Base-by-base conservation (phyloP, 1,140 invertebrate species). In the Phortica variegata region DNA sequence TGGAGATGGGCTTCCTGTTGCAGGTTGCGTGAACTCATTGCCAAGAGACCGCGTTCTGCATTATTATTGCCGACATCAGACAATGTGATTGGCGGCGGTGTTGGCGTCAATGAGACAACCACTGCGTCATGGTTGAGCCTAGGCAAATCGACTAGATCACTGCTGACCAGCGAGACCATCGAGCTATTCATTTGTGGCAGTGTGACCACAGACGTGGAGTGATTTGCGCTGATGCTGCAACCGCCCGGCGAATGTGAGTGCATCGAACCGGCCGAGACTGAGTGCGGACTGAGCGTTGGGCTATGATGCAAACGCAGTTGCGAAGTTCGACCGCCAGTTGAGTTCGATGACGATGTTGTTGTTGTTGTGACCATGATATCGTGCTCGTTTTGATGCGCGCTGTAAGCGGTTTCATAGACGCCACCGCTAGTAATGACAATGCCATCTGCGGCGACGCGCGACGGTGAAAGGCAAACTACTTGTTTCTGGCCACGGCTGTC, bases 181-280 rank as follows among this genome's bases (percentile, higher is more conserved):
- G 46, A 47, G 8, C 83, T 81, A 65, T 84, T 85, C 20, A 85
- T 76, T 23, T 77, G 69, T 3, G 60, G 54, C 36, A 68, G 21
- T 2, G 48, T 61, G 15, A 81, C 75, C 59, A 47, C 42, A 12
- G 55, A 56, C 58, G 76, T 66, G 60, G 78, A 77, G 53, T 72
- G 76, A 33, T 75, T 78, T 23, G 77, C n/a, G n/a, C 75, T n/a
- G 41, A 80, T 68, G n/a, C 77, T 79, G 50, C 79, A 44, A 15
- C 43, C 76, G 20, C 79, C 65, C 49, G 82, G 83, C 10, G 81
- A 84, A 55, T 82, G 79, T 9, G 83, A 60, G 1, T 79, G 80
- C 15, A 78, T 79, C 5, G 82, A 82, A 2, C 53, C 49, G 76
- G 79, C 31, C 74, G 82, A 23, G 69, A 78, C 78, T 8, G 82